Base-by-base conservation (phyloP, 2,888 invertebrate species). In the Cybosia mesomella region DNA sequence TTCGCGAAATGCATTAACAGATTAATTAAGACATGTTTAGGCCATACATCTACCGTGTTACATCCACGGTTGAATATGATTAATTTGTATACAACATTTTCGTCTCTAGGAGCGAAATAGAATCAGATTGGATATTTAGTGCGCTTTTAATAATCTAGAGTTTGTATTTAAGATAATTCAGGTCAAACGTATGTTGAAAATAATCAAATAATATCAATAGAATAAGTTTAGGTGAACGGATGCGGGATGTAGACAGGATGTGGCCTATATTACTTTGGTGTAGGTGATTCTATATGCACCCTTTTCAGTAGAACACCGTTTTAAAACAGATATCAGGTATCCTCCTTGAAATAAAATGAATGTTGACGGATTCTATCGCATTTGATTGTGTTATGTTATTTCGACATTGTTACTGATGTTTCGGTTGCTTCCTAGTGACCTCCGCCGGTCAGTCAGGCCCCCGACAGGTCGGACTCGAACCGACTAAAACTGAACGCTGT, bases 21-120 rank as follows among this genome's bases (percentile, higher is more conserved):
- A 79, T 75, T 73, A 72, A 80, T 72, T 61, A 68, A 59, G 53
- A 64, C 21, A 57, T 73, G 80, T 80, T 77, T 74, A 77, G 8
- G 18, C 39, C 67, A 77, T 72, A 71, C 39, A 60, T 74, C 71
- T 65, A 60, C 9, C 13, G n/a, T 61, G 64, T 58, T 64, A 59
- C 49, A 7, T 49, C 8, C 18, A 7, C 18, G 49, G 9, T 58
- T 39, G 68, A 70, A 67, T 76, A 72, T 76, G 70, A 76, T 72
- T 66, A 73, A 79, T 72, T 32, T 69, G 58, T 9, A 58, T 72
- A 58, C 68, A 66, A 55, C 58, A 53, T 36, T 54, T 75, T 58
- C 3, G 69, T 79, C 58, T 67, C 75, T 74, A 77, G 24, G 72
- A 54, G 66, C 49, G 61, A 24, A 59, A 28, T 68, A 62, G 66